phyloP scores from a whole-genome alignment of 2,113 vertebrate genomes.

The Recurvirostra avosetta region DNA sequence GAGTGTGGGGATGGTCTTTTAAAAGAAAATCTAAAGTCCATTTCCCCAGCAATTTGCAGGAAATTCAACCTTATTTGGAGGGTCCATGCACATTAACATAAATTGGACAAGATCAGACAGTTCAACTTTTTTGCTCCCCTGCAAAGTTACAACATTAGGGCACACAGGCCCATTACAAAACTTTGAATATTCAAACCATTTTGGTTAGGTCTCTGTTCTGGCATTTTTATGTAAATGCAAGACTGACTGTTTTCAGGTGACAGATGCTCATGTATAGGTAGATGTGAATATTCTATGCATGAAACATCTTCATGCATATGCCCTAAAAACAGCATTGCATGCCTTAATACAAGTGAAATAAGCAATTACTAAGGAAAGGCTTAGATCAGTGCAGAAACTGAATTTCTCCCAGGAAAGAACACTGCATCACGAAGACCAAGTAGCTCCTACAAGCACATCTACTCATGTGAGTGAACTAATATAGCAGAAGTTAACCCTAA shows the following conservation, averaged over 20 bases:
- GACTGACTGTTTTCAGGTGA: background rate
- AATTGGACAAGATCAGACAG: background rate
- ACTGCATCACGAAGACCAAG: background rate
- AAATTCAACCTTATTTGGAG: background rate
- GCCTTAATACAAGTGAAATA: background rate
- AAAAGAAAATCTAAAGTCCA: background rate
- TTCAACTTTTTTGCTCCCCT: background rate
- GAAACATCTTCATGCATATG: background rate
- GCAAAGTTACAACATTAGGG: background rate
- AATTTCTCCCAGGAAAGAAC: background rate
- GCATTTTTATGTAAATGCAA: background rate
- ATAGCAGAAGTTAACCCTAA: background rate
- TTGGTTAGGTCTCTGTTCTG: background rate
- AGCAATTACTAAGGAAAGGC: background rate
- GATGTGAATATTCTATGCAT: background rate
- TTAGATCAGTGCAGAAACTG: background rate
- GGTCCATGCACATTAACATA: background rate
- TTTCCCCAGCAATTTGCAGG: background rate
- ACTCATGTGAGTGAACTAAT: background rate
- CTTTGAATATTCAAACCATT: background rate
- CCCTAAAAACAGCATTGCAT: background rate
- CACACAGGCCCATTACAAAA: background rate
- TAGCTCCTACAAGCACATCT: background rate
- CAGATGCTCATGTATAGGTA: slow-evolving; percentile 14
- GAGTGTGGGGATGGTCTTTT: background rate